Evolutionary conservation across 2,888 invertebrate genomes (phyloP).

Genomic region (Endomychus coccineus): DNA sequence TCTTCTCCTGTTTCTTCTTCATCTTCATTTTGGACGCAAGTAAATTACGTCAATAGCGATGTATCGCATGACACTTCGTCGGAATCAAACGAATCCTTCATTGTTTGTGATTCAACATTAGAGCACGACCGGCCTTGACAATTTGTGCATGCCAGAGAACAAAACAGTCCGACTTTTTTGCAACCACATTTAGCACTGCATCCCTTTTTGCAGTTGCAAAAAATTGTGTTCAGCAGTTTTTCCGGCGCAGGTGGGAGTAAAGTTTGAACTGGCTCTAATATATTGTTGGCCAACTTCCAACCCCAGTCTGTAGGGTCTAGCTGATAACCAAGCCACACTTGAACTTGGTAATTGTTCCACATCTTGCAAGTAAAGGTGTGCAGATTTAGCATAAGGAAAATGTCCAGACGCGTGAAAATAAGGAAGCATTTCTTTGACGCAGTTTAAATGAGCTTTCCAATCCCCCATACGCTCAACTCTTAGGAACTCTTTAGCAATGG

Average conservation of each 20-base stretch:
- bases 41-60: no score
- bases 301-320: constrained; percentile 9
- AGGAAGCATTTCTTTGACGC: constrained; percentile 36
- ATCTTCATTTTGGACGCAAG: no score
- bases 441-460: constrained; percentile 37
- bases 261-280: constrained; percentile 7
- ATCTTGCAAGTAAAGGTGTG: constrained; percentile 30
- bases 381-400: constrained; percentile 28
- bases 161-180: no score
- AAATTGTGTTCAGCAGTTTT: constrained; percentile 9
- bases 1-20: no score
- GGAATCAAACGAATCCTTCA: no score
- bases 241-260: constrained; percentile 7
- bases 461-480: constrained; percentile 38
- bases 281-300: constrained; percentile 9
- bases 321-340: constrained; percentile 9
- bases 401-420: constrained; percentile 32
- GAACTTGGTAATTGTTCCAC: constrained; percentile 14
- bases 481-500: constrained; percentile 35
- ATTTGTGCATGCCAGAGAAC: no score
- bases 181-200: no score
- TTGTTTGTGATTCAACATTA: no score
- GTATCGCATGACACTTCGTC: no score
- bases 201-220: constrained; percentile 7
- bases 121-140: no score